Base-by-base conservation (phyloP, 2,113 vertebrate species). In the Scomber japonicus region DNA sequence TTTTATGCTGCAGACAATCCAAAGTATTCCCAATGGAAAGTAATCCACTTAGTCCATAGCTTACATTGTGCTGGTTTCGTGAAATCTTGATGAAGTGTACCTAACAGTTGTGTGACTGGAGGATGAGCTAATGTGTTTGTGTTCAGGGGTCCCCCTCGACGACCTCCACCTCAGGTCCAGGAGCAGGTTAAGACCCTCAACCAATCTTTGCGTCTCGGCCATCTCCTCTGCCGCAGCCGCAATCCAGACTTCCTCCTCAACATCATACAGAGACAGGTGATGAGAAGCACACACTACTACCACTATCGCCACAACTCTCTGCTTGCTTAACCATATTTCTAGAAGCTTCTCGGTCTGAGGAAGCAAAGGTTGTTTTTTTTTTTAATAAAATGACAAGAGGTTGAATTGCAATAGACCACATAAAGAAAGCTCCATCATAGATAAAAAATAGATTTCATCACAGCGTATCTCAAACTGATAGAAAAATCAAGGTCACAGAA, bases 231-330 rank as follows among this genome's bases (percentile, higher is more conserved):
- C 50, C 97, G 97, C 35, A 99, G 98, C 83, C 97, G 98, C 40
- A 97, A 93, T 80, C 98, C 98, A 0, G 98, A 99, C 89, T 99
- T 99, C 53, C 96, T 99, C 7, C 96, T 99, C 60, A 96, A 98
- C 94, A 99, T 99, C 89, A 99, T 99, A 70, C 98, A 99, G 85
- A 96, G 98, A 95, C 98, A 99, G 96, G 98, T 97, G 31, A 57
- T 5, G n/a, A 3, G 2, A 0, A 4, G n/a, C 6, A 13, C 17
- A 5, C n/a, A 35, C 30, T 31, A 16, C 50, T 8, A 10, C 35
- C 6, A 40, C 3, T 35, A 3, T 31, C 45, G 11, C 17, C 6
- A 40, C 8, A 9, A 40, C 35, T 40, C 35, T 7, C 7, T 40
- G 35, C 9, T 7, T 40, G 31, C 31, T 40, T 40, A 40, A 40